phyloP scores from a whole-genome alignment of 2,113 vertebrate genomes.

The Serilophus lunatus region DNA sequence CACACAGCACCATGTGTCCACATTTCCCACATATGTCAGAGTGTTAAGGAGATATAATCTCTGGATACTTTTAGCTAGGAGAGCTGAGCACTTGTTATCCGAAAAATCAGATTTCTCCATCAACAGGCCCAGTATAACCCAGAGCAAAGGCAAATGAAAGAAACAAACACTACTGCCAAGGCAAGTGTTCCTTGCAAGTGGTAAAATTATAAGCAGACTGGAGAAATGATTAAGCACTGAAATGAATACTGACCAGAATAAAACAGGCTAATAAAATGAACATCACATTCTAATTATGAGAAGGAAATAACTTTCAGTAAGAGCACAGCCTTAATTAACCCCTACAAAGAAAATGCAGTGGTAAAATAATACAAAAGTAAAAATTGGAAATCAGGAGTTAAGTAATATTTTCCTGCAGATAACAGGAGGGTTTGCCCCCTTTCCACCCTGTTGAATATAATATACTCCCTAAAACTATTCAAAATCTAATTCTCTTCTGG shows the following conservation, averaged over 20 bases:
- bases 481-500: background rate
- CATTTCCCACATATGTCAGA: background rate
- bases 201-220: background rate
- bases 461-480: background rate
- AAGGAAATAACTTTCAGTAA: background rate
- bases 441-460: background rate
- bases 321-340: background rate
- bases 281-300: background rate
- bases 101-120: background rate
- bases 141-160: background rate
- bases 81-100: background rate
- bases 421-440: background rate
- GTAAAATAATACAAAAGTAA: background rate
- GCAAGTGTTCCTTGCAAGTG: background rate
- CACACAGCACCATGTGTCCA: background rate
- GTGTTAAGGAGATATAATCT: background rate
- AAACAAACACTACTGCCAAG: background rate
- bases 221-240: background rate
- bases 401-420: background rate
- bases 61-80: background rate
- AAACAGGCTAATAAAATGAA: background rate
- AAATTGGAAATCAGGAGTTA: background rate
- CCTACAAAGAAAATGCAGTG: background rate
- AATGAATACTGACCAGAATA: background rate
- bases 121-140: background rate